phyloP scores from a whole-genome alignment of 2,888 invertebrate genomes.

The Drosophila antonietae region DNA sequence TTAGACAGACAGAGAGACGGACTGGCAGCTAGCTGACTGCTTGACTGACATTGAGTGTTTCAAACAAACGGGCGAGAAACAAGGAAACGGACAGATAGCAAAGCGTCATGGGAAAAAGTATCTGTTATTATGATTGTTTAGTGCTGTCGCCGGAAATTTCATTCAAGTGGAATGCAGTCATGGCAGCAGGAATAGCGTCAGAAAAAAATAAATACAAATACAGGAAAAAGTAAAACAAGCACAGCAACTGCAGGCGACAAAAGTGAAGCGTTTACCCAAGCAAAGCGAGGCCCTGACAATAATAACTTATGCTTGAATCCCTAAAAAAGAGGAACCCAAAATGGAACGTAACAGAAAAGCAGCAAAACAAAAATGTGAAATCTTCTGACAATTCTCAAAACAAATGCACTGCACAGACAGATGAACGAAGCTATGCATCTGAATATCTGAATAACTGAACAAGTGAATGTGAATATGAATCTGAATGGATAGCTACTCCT shows the following conservation, averaged over 20 bases:
- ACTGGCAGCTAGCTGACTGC: constrained; percentile 46
- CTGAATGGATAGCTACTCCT: constrained; percentile 7
- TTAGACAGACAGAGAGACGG: constrained; percentile 18
- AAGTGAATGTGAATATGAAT: background rate
- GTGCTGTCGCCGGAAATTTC: constrained; percentile 79
- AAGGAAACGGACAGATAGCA: constrained; percentile 34
- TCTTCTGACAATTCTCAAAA: constrained; percentile 43
- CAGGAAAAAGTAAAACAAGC: constrained; percentile 1
- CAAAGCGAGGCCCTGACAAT: constrained; percentile 36
- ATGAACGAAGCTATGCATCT: constrained; percentile 37
- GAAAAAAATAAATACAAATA: background rate
- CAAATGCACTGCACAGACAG: constrained; percentile 36
- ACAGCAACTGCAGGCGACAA: constrained; percentile 58
- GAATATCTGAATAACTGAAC: constrained; percentile 34
- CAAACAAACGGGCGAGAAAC: constrained; percentile 25
- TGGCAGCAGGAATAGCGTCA: constrained; percentile 8
- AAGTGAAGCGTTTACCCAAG: constrained; percentile 52
- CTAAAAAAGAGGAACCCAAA: background rate
- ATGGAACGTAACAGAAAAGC: constrained; percentile 4
- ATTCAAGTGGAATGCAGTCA: constrained; percentile 66
- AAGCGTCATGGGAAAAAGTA: constrained; percentile 61
- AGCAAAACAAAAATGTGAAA: constrained; percentile 24
- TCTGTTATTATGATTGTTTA: constrained; percentile 81
- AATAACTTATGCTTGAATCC: constrained; percentile 51
- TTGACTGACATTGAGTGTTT: constrained; percentile 56